Conservation (phyloP, 2,797 vertebrate genomes). For the Acanthurus lineatus region DNA sequence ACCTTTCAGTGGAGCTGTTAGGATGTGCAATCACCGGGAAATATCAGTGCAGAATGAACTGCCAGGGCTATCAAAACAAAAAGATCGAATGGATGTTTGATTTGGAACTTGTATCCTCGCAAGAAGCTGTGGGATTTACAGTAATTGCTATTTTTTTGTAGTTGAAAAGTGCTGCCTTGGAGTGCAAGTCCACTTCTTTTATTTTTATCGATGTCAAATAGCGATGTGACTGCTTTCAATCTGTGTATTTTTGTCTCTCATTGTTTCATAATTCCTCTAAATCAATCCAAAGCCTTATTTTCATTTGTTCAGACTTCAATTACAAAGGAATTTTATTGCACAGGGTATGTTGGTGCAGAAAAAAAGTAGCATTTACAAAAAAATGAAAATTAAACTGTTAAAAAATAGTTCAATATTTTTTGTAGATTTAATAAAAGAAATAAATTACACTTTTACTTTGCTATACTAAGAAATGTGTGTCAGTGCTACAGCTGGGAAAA, state of each 20-base stretch:
- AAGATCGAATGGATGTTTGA: constrained; percentile 40
- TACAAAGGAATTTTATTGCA: neutral
- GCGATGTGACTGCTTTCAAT: neutral
- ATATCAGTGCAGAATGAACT: constrained; percentile 59
- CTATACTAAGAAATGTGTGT: constrained; percentile 1
- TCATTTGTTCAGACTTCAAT: neutral
- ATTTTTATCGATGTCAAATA: neutral
- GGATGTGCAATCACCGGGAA: constrained; percentile 58
- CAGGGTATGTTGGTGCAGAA: neutral
- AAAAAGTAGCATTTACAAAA: neutral
- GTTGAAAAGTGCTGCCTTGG: constrained; percentile 1
- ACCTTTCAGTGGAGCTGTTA: constrained; percentile 53
- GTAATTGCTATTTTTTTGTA: constrained; percentile 15
- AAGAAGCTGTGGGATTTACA: constrained; percentile 8
- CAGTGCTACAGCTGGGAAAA: constrained; percentile 9
- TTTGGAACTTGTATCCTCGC: constrained; percentile 32
- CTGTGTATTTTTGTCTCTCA: neutral
- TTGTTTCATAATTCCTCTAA: neutral
- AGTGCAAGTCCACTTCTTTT: neutral
- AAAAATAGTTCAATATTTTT: neutral
- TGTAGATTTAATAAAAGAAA: neutral
- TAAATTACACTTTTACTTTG: neutral
- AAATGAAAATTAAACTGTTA: neutral
- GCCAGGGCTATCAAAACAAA: constrained; percentile 50
- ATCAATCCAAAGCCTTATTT: neutral